Evolutionary conservation across 2,888 invertebrate genomes (phyloP).

Genomic region (Hirtodrosophila duncani): DNA sequence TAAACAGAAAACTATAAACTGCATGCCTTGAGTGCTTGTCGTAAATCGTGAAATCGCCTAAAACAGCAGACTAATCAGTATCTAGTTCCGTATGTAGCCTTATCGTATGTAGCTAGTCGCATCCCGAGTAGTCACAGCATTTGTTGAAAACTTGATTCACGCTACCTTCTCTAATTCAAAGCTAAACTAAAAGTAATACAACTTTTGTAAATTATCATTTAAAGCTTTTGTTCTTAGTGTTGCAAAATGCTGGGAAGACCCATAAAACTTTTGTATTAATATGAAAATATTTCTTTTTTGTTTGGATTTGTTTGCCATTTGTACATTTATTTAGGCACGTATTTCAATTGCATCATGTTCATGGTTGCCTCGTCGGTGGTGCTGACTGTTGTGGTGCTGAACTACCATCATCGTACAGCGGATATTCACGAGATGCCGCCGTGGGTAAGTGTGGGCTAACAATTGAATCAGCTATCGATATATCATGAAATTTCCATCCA

Average conservation of each 20-base stretch:
- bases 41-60: slow-evolving; percentile 17
- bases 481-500: no score
- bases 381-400: slow-evolving; percentile 96
- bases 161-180: slow-evolving; percentile 34
- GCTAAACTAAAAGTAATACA: slow-evolving; percentile 53
- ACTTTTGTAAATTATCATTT: slow-evolving; percentile 53
- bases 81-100: no score
- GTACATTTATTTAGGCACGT: slow-evolving; percentile 86
- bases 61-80: no score
- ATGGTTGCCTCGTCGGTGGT: slow-evolving; percentile 99
- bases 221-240: slow-evolving; percentile 59
- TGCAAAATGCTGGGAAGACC: slow-evolving; percentile 31
- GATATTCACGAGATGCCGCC: slow-evolving; percentile 98
- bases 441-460: slow-evolving; percentile 97
- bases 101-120: no score
- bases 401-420: slow-evolving; percentile 97
- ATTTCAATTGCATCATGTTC: slow-evolving; percentile 99
- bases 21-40: no score
- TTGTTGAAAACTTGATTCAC: slow-evolving; percentile 35
- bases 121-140: not conserved
- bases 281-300: slow-evolving; percentile 30
- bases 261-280: slow-evolving; percentile 39
- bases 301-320: slow-evolving; percentile 14
- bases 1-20: no score
- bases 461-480: not conserved